Percentiles rank a stretch among this genome's conserved stretches.
These are phyloP conservation scores for Nephrotoma appendiculata DNA, from an alignment of 2,888 invertebrate species.

Conservation along the genomic window DNA sequence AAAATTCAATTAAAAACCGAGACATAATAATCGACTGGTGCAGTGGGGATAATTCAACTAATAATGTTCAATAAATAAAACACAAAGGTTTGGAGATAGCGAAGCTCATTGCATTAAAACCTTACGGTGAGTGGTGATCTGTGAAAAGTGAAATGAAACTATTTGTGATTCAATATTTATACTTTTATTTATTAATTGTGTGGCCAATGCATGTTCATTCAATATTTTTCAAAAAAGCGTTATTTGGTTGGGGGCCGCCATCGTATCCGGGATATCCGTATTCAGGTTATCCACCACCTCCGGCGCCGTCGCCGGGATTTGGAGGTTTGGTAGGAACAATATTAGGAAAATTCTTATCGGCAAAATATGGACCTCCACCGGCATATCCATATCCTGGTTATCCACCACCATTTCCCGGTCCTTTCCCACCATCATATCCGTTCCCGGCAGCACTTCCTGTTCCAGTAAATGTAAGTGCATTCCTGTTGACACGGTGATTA, in stretches of 20 bases:
- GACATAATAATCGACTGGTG: neutral
- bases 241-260: neutral
- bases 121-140: neutral
- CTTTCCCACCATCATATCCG: neutral
- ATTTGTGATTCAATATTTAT: neutral
- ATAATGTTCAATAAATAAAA: neutral
- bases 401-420: neutral
- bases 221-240: neutral
- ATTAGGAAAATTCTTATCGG: neutral
- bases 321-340: neutral
- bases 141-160: neutral
- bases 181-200: neutral
- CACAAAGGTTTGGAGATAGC: neutral
- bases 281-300: neutral
- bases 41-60: neutral
- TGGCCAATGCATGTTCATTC: neutral
- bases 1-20: neutral
- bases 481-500: neutral
- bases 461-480: neutral
- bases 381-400: neutral
- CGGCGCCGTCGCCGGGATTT: neutral
- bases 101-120: neutral
- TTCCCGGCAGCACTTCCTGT: neutral
- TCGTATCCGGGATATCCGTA: neutral
- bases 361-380: neutral